These are phyloP conservation scores for Syngnathus floridae DNA, from an alignment of 2,113 vertebrate genomes.

Conservation along the genomic window DNA sequence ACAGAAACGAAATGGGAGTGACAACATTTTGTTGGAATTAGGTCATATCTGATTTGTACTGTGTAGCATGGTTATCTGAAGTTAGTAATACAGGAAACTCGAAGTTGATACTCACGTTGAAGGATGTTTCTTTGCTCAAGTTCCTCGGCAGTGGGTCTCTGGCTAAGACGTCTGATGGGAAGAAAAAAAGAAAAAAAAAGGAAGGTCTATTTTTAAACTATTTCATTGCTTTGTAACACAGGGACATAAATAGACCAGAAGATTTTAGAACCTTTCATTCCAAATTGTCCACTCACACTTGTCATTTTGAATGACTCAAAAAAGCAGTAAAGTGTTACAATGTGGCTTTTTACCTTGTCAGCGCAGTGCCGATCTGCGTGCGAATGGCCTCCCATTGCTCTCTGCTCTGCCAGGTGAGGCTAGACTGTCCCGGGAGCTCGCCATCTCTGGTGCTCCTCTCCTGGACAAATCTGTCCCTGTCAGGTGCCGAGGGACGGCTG, in stretches of 20 bases:
- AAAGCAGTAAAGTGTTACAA: background rate
- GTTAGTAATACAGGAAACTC: constrained; percentile 1
- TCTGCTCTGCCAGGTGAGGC: constrained; percentile 88
- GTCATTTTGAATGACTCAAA: constrained; percentile 5
- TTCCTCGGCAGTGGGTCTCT: constrained; percentile 92
- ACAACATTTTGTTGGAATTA: background rate
- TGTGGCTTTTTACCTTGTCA: constrained; percentile 76
- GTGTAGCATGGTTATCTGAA: background rate
- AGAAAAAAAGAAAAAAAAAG: constrained; percentile 6
- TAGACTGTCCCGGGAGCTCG: constrained; percentile 69
- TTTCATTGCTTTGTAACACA: constrained; percentile 37
- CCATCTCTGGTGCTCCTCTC: constrained; percentile 61
- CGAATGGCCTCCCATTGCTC: constrained; percentile 96
- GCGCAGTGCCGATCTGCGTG: constrained; percentile 86
- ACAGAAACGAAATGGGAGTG: background rate
- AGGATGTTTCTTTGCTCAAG: constrained; percentile 97
- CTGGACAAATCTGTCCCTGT: constrained; percentile 58
- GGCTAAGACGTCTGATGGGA: constrained; percentile 82
- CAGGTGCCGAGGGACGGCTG: constrained; percentile 69
- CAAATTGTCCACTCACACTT: constrained; percentile 9
- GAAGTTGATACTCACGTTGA: constrained; percentile 76
- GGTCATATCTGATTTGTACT: too few species aligned
- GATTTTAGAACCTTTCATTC: constrained; percentile 29
- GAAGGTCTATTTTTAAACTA: constrained; percentile 52
- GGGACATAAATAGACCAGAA: constrained; percentile 45